phyloP scores from a whole-genome alignment of 2,113 vertebrate genomes.

The Danionella cerebrum region DNA sequence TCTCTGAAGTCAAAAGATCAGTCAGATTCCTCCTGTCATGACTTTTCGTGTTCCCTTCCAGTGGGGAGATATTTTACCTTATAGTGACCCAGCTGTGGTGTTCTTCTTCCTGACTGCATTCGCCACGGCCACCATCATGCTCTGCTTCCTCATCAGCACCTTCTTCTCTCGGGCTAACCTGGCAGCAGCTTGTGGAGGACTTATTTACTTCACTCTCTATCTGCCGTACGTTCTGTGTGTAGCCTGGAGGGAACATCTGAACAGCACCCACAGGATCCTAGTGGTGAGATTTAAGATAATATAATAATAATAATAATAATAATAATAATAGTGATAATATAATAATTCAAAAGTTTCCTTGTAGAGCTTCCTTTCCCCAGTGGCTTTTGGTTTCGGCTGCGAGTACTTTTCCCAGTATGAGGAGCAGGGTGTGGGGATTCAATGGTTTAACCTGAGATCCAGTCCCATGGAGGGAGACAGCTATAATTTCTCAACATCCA shows the following conservation, averaged over 20 bases:
- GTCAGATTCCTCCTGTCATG: too few relatives aligned
- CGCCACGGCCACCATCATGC: slow-evolving; percentile 81
- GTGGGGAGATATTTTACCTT: slow-evolving; percentile 81
- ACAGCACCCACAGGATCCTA: slow-evolving; percentile 52
- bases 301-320: too few relatives aligned
- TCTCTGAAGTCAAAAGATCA: background rate
- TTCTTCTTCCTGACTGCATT: slow-evolving; percentile 81
- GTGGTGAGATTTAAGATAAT: slow-evolving; percentile 74
- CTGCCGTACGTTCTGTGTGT: slow-evolving; percentile 81
- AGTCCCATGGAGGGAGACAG: slow-evolving; percentile 69
- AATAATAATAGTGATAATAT: too few relatives aligned
- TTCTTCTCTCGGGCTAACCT: slow-evolving; percentile 84
- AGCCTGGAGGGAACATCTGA: slow-evolving; percentile 78
- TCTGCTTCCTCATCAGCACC: slow-evolving; percentile 84
- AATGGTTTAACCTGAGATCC: slow-evolving; percentile 74
- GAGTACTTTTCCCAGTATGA: slow-evolving; percentile 85
- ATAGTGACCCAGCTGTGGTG: slow-evolving; percentile 72
- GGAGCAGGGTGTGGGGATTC: slow-evolving; percentile 81
- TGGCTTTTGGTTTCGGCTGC: slow-evolving; percentile 88
- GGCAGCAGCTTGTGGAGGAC: slow-evolving; percentile 80
- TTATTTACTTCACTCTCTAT: slow-evolving; percentile 81
- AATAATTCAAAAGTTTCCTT: too few relatives aligned
- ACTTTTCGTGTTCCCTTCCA: slow-evolving; percentile 31
- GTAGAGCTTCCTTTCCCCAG: slow-evolving; percentile 85
- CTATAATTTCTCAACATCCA: slow-evolving; percentile 71